Base-by-base conservation (phyloP, 1,140 invertebrate species). In the Oedothorax gibbosus region DNA sequence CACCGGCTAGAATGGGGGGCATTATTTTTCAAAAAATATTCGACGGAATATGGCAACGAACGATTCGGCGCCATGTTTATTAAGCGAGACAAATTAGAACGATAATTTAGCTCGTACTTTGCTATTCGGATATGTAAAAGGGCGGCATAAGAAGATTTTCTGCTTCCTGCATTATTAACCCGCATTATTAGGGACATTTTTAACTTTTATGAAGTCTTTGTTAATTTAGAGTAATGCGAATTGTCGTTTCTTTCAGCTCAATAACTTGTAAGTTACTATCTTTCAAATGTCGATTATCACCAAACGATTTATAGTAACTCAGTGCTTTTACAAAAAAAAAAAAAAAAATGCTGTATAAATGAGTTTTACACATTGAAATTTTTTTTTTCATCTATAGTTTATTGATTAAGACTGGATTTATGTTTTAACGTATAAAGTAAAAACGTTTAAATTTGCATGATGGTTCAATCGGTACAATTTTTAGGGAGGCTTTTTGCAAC, bases 71-170 rank as follows among this genome's bases (percentile, higher is more conserved):
- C 66, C 64, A 69, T 68, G 65, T 81, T 81, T 71, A 81, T 81
- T 71, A 81, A 60, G 78, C 78, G 78, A 81, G 78, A 81, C 78
- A 81, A 81, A 81, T 81, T 81, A 56, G 21, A 51, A 53, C 78
- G 54, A 57, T 81, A 81, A 69, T 81, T 81, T 81, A 60, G 49
- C 51, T 11, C 12, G 18, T 71, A 53, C 50, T 71, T 49, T 71
- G 69, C 9, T 50, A 71, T 12, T 2, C 14, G 49, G 5, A 53
- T 20, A 35, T 18, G 49, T 51, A 49, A 53, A n/a, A 50, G 54
- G 50, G 15, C 7, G 15, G 14, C 57, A 12, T 51, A 51, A 65
- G 65, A 35, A 51, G 20, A 56, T 66, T 56, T 68, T 79, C 51
- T 68, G 51, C 66, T 65, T 51, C n/a, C 54, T 54, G 62, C 62